Evolutionary conservation across 2,888 invertebrate genomes (phyloP), one percentile per base, ranked within the genome.

Genomic region (Drosophila phalerata): DNA sequence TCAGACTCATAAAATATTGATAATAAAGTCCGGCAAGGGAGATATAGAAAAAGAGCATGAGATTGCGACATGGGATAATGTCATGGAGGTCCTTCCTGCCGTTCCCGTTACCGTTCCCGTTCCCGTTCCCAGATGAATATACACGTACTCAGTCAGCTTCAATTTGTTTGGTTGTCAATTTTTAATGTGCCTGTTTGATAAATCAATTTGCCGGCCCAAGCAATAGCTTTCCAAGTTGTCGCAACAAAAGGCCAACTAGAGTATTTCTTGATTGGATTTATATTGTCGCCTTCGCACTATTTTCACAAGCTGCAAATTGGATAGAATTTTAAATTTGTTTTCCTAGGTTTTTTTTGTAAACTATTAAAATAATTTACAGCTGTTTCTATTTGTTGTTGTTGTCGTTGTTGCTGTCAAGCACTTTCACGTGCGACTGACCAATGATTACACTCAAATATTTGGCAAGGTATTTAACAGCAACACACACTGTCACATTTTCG

Each of bases 1-100:
- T 86, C 89, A 75, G 69, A 75, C 88, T 89, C 84, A 88, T 86
- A 78, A 86, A 86, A 86, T 89, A 86, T 86, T 88, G 76, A 86
- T 78, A 71, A 80, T 69, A 69, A 79, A 80, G 45, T 37, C 42
- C 19, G 32, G 43, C n/a, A 11, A 22, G 19, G 11, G 8, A n/a
- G 22, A 5, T 25, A n/a, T 3, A 32, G 17, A 32, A 8, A 32
- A 22, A 37, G 9, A 40, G 52, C 15, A 8, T 17, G 40, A 4
- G 43, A 25, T 3, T 48, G 48, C 10, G 61, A 45, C n/a, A 10
- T 25, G 57, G 61, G 51, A 62, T 67, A 77, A 66, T 65, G 19
- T 40, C 48, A 61, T 57, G 57, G 69, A 30, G 57, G 34, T 43
- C 49, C 37, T 62, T 13, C 32, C 19, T 5, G 10, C 43, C n/a